Conservation (phyloP, 2,797 vertebrate species). For the Tamandua tetradactyla region DNA sequence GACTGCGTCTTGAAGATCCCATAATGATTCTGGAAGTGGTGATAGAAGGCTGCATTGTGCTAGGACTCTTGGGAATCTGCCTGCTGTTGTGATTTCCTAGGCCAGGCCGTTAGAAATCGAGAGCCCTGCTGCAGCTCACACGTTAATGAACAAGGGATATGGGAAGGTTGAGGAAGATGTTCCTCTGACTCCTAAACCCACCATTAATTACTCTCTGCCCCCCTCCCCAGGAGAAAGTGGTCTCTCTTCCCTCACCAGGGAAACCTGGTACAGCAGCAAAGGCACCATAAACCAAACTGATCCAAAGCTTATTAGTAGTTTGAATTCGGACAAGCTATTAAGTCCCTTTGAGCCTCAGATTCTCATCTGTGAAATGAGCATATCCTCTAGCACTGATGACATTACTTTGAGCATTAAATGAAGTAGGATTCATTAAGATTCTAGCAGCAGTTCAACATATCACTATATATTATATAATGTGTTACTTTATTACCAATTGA, state of each 20-base stretch:
- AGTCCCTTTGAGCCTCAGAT: neutral
- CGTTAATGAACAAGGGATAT: neutral
- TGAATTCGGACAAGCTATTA: neutral
- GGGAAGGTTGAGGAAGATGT: neutral
- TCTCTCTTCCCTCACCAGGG: neutral
- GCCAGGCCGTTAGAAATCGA: neutral
- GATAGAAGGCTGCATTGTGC: neutral
- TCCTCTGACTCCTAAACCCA: neutral
- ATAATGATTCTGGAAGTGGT: neutral
- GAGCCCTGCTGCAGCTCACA: neutral
- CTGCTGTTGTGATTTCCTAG: neutral
- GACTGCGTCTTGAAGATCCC: neutral
- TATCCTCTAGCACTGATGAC: neutral
- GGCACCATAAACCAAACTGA: fast-evolving
- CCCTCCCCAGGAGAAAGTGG: fast-evolving
- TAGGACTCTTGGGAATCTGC: neutral
- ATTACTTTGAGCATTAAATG: neutral
- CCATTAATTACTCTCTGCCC: neutral
- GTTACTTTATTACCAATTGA: neutral
- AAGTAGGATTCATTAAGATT: neutral
- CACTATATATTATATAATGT: no score
- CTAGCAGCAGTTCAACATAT: neutral
- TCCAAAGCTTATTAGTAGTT: neutral
- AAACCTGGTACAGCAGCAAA: neutral
- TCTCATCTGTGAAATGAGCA: neutral